These are phyloP conservation scores for Otis tarda DNA, from an alignment of 2,113 vertebrate genomes.

Conservation along the genomic window DNA sequence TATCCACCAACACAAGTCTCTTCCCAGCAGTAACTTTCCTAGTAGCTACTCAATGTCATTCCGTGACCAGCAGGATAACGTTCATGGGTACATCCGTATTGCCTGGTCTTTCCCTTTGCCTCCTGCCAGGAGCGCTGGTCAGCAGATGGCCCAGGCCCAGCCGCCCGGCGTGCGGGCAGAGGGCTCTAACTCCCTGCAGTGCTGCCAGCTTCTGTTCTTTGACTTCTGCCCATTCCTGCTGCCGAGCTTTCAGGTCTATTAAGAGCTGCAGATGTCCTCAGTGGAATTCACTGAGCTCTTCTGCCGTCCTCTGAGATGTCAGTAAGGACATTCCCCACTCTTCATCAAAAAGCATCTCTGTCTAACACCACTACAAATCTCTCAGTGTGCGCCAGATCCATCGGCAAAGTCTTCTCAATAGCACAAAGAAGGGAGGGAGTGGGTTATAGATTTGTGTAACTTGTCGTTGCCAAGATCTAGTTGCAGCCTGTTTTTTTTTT, in stretches of 20 bases:
- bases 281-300: neutral
- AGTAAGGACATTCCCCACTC: neutral
- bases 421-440: neutral
- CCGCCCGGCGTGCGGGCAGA: accelerated
- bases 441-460: neutral
- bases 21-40: neutral
- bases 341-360: neutral
- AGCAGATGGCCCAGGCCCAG: neutral
- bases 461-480: neutral
- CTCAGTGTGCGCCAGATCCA: neutral
- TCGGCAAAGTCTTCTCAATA: neutral
- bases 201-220: neutral
- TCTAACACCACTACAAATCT: neutral
- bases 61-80: neutral
- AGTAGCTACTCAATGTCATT: neutral
- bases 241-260: neutral
- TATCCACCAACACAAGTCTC: neutral
- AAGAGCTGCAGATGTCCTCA: neutral
- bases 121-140: neutral
- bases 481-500: neutral
- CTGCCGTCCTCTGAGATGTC: neutral
- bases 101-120: neutral
- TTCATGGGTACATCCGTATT: neutral
- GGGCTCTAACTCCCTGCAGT: neutral
- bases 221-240: neutral